These are phyloP conservation scores for Willisornis vidua DNA, from an alignment of 2,113 vertebrate genomes.

Conservation along the genomic window DNA sequence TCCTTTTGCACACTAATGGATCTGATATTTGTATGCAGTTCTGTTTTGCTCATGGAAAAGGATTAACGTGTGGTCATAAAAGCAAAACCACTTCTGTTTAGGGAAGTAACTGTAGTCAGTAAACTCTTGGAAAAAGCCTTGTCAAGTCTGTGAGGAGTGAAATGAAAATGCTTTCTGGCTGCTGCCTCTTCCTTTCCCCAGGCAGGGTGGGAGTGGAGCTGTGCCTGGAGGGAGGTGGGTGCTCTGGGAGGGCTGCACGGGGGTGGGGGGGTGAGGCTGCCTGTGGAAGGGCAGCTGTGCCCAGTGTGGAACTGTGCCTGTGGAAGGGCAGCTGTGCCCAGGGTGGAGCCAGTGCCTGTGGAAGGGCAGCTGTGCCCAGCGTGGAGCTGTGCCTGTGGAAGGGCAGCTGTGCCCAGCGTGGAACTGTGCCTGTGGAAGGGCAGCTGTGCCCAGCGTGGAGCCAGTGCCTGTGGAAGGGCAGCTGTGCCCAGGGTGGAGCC, in stretches of 20 bases:
- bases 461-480: background rate
- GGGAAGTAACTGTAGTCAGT: background rate
- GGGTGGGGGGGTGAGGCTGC: background rate
- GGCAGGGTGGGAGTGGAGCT: rapidly evolving
- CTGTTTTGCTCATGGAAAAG: background rate
- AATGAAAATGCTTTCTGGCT: background rate
- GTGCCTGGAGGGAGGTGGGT: background rate
- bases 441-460: background rate
- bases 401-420: no score
- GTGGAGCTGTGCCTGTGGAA: no score
- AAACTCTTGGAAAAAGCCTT: background rate
- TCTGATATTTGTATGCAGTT: background rate
- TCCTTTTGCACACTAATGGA: background rate
- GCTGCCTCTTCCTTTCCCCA: background rate
- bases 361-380: no score
- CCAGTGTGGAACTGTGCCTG: background rate
- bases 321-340: no score
- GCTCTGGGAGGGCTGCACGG: background rate
- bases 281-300: background rate
- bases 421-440: background rate
- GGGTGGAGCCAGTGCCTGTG: background rate
- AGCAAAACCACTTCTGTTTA: background rate
- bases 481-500: background rate
- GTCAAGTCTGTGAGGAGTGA: background rate
- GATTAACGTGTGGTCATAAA: background rate